Base-by-base conservation (phyloP, 2,113 vertebrate genomes). In the Eudorcas thomsonii region DNA sequence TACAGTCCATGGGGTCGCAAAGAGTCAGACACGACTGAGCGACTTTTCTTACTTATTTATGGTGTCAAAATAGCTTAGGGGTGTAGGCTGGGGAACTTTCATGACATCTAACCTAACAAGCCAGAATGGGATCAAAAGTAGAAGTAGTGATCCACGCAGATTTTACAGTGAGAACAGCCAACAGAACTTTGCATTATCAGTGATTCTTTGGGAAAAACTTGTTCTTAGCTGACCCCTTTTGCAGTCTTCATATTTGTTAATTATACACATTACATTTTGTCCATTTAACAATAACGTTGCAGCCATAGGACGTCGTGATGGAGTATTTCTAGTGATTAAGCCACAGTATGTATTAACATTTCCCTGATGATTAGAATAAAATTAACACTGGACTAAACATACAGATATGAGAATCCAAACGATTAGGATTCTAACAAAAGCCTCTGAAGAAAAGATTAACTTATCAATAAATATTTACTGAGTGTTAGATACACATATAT, bases 311-410 rank as follows among this genome's bases (percentile, higher is more conserved):
- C 26, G 52, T 25, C 26, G 6, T 19, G 33, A 36, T 60, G 10
- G 10, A 92, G 52, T 43, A 71, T 88, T 96, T 57, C 30, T 82
- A n/a, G 77, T 87, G 67, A 91, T 1, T 91, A 12, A 89, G 16
- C 78, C 85, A 74, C 30, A 33, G 1, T 84, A 67, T 43, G 8
- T 10, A 52, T 62, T 74, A 80, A 92, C 28, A 59, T 33, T 50
- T 87, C 33, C 80, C 45, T 50, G 15, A 28, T 33, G 87, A 88
- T 64, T 85, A 92, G 36, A 97, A 90, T 89, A 90, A 90, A 97
- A 84, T 16, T 30, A 94, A 94, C 26, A 30, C 10, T 26, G 60
- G 28, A 52, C 30, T 85, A 74, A 96, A 64, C 23, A 62, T n/a
- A 83, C 17, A 93, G 15, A 45, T 19, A 62, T 7, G 52, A 95